These are phyloP conservation scores for Pituophis catenifer DNA, from an alignment of 2,113 vertebrate genomes.

Conservation along the genomic window DNA sequence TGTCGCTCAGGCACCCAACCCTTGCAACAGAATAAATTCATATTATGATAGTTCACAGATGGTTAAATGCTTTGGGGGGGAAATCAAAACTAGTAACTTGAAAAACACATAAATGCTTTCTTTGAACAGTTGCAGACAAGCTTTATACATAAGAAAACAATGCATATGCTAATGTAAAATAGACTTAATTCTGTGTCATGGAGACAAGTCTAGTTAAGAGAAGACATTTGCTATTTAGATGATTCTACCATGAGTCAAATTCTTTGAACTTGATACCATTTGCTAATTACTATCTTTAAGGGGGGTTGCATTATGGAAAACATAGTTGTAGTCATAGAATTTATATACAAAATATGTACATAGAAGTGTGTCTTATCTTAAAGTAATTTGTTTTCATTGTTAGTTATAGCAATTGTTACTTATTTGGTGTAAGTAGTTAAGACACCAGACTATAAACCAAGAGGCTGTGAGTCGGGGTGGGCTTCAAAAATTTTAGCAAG, in stretches of 20 bases:
- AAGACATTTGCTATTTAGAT: background rate
- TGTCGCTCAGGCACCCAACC: background rate
- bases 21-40: conserved; percentile 2
- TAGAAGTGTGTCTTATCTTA: background rate
- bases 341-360: background rate
- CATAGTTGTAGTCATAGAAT: background rate
- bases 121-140: background rate
- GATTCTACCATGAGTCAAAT: background rate
- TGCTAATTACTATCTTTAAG: background rate
- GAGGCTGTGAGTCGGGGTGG: background rate
- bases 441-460: background rate
- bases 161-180: background rate
- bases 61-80: background rate
- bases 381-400: background rate
- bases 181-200: background rate
- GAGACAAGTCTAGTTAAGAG: background rate
- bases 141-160: background rate
- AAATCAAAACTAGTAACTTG: background rate
- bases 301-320: background rate
- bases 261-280: background rate
- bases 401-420: background rate
- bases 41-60: conserved; percentile 1
- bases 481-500: no score
- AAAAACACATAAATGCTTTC: background rate
- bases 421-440: background rate